These are phyloP conservation scores for Puffinus mauretanicus DNA, from an alignment of 2,113 vertebrate genomes.

Conservation along the genomic window DNA sequence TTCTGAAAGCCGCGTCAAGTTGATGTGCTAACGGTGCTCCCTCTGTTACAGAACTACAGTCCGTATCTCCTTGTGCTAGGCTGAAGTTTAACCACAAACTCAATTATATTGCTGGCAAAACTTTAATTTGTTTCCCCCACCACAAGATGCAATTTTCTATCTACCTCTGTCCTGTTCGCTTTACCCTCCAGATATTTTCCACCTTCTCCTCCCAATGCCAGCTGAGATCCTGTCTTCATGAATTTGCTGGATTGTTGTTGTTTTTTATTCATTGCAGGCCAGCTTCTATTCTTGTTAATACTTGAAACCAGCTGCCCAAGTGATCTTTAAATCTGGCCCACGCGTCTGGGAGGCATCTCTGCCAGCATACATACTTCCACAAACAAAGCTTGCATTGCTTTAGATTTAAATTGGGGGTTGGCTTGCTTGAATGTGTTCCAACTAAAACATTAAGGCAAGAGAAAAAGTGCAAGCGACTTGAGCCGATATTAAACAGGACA, in stretches of 20 bases:
- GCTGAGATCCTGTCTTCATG: neutral
- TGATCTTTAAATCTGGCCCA: neutral
- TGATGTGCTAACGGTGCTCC: neutral
- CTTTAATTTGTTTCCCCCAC: neutral
- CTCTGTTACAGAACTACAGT: neutral
- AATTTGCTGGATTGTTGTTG: neutral
- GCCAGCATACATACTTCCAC: neutral
- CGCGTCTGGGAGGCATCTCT: neutral
- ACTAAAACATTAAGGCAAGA: constrained; percentile 17
- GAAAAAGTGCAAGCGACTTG: neutral
- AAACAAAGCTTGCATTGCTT: constrained; percentile 36
- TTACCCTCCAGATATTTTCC: neutral
- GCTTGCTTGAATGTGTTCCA: constrained; percentile 36
- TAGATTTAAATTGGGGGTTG: neutral
- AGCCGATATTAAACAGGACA: constrained; percentile 49
- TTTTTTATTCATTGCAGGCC: neutral
- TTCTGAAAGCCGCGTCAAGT: neutral
- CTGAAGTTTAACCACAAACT: neutral
- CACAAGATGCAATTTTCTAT: neutral
- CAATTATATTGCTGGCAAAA: neutral
- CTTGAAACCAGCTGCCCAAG: constrained; percentile 12
- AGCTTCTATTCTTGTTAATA: neutral
- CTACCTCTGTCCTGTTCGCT: neutral
- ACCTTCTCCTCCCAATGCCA: neutral
- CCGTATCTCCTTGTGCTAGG: neutral